phyloP scores from a whole-genome alignment of 2,888 invertebrate species.

The Hemistola chrysoprasaria region DNA sequence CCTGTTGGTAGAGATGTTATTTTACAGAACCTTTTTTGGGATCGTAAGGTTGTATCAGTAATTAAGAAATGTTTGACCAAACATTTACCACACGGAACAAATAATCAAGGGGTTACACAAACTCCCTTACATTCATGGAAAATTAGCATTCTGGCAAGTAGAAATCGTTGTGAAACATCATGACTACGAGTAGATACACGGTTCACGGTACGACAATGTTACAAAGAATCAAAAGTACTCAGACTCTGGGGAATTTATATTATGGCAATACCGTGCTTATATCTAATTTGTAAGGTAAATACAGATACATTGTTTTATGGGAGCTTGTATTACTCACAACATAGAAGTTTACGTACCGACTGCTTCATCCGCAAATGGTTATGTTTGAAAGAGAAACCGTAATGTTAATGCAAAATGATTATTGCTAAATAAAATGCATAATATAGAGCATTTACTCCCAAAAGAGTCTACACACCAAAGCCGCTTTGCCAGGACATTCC shows the following conservation, averaged over 20 bases:
- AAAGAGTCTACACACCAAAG: too few species aligned
- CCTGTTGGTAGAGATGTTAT: too few species aligned
- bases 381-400: slow-evolving; percentile 69
- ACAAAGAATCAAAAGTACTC: slow-evolving; percentile 4
- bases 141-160: slow-evolving; percentile 7
- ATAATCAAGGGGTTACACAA: slow-evolving; percentile 45
- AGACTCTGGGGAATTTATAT: slow-evolving; percentile 5
- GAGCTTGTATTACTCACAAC: slow-evolving; percentile 51
- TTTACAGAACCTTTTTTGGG: too few species aligned
- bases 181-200: slow-evolving; percentile 1
- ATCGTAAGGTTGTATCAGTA: not conserved
- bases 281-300: slow-evolving; percentile 2
- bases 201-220: slow-evolving; percentile 2
- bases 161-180: not conserved
- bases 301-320: slow-evolving; percentile 29
- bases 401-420: slow-evolving; percentile 51
- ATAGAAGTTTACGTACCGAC: slow-evolving; percentile 69
- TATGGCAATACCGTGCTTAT: slow-evolving; percentile 17
- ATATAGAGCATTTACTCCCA: too few species aligned
- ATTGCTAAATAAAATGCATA: not conserved
- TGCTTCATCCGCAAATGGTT: slow-evolving; percentile 70
- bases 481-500: too few species aligned
- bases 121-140: slow-evolving; percentile 37
- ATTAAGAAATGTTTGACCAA: slow-evolving; percentile 33
- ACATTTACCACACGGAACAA: slow-evolving; percentile 37